A percentile compares a stretch with the other conserved stretches of the same genome.
phyloP scores from a whole-genome alignment of 2,113 vertebrate species.

The Bos javanicus region DNA sequence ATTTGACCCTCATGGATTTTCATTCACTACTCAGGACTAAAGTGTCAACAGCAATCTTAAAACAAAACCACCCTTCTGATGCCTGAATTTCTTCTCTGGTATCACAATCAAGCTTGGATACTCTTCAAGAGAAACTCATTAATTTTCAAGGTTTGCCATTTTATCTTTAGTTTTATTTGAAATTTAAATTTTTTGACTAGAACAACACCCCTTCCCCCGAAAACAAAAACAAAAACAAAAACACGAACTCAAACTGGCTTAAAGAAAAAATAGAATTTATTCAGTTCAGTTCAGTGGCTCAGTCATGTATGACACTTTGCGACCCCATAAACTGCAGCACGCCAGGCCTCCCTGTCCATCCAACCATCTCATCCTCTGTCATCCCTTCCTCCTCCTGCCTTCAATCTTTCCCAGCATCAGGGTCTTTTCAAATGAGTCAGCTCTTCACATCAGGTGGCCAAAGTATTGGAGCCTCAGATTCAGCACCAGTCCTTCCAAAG shows the following conservation, averaged over 20 bases:
- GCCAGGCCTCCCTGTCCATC: too few species aligned
- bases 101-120: neutral
- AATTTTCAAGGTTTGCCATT: neutral
- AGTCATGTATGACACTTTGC: too few species aligned
- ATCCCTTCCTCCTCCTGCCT: too few species aligned
- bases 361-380: too few species aligned
- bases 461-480: too few species aligned
- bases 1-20: neutral
- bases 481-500: too few species aligned
- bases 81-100: neutral
- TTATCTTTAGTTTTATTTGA: neutral
- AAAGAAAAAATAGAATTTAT: neutral
- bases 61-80: neutral
- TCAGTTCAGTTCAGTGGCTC: too few species aligned
- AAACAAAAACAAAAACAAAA: neutral
- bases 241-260: neutral
- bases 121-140: neutral
- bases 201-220: fast-evolving
- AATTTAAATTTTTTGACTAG: neutral
- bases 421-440: too few species aligned
- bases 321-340: too few species aligned
- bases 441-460: too few species aligned
- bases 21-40: neutral
- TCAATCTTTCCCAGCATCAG: too few species aligned
- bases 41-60: neutral